These are phyloP conservation scores for Syngnathoides biaculeatus DNA, from an alignment of 2,113 vertebrate species.

Conservation along the genomic window DNA sequence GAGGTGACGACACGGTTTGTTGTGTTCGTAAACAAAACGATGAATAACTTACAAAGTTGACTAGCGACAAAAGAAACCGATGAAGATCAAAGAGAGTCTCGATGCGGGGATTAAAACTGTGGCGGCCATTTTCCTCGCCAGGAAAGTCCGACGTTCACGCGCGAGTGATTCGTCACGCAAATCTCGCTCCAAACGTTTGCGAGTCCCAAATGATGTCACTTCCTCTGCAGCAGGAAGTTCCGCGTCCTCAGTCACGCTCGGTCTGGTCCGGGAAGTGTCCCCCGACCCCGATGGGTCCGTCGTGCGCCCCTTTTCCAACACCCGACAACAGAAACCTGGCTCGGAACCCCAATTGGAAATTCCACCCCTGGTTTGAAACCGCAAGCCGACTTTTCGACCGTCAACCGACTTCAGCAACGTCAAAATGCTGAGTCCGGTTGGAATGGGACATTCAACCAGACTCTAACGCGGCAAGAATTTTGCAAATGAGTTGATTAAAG, in stretches of 20 bases:
- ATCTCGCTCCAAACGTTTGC: neutral
- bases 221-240: neutral
- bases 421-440: too few species aligned
- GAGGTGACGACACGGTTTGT: neutral
- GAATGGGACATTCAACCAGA: too few species aligned
- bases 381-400: neutral
- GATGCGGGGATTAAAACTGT: neutral
- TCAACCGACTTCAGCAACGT: too few species aligned
- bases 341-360: neutral
- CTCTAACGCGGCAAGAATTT: too few species aligned
- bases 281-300: neutral
- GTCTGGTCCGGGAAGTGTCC: neutral
- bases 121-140: neutral
- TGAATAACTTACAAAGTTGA: constrained; percentile 6
- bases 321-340: neutral
- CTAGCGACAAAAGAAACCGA: neutral
- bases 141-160: neutral
- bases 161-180: neutral
- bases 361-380: neutral
- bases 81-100: neutral
- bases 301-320: neutral
- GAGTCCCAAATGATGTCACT: neutral
- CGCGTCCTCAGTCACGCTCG: neutral
- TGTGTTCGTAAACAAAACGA: neutral
- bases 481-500: too few species aligned